Evolutionary conservation across 2,113 vertebrate genomes (phyloP), one percentile per base, ranked within the genome.

Genomic region (Galeopterus variegatus): DNA sequence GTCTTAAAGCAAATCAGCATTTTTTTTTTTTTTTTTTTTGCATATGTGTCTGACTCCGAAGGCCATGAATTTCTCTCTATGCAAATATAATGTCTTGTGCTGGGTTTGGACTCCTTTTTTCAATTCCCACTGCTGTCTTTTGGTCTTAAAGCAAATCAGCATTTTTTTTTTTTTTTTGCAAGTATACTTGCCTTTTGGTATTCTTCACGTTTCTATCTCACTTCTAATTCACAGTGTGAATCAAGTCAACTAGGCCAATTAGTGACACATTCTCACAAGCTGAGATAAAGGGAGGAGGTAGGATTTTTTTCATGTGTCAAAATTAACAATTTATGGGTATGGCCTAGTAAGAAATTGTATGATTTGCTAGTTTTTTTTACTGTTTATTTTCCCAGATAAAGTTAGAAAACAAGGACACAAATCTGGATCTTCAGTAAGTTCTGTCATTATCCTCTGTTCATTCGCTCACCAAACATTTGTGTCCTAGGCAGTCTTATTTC

Each of bases 361-460:
- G 45, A 48, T 69, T 79, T 58, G 28, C 41, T 86, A 54, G 45
- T 93, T 93, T 10, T 70, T 77, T 77, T 90, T 45, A 10, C 36
- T 76, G 2, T 60, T 91, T 83, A n/a, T 48, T 97, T 97, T 93
- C 72, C 28, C 81, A 21, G 92, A 52, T 93, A 67, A 75, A 72
- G 36, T 85, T 82, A 94, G 93, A 67, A 85, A 79, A 48, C 72
- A 90, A 91, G 54, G 56, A 45, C 45, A 50, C 9, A 41, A 41
- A 15, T 79, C 31, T 81, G 3, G 14, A 13, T 88, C 13, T 56
- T 93, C 2, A 79, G 48, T 67, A 89, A 73, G 3, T 58, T 94
- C 75, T 72, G 10, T 4, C 23, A 52, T 54, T 28, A 80, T 75
- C 50, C 14, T 83, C 65, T 93, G 17, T 73, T 92, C 10, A 82